These are phyloP conservation scores for Rhynchotus rufescens DNA, from an alignment of 2,797 vertebrate genomes.

Conservation along the genomic window DNA sequence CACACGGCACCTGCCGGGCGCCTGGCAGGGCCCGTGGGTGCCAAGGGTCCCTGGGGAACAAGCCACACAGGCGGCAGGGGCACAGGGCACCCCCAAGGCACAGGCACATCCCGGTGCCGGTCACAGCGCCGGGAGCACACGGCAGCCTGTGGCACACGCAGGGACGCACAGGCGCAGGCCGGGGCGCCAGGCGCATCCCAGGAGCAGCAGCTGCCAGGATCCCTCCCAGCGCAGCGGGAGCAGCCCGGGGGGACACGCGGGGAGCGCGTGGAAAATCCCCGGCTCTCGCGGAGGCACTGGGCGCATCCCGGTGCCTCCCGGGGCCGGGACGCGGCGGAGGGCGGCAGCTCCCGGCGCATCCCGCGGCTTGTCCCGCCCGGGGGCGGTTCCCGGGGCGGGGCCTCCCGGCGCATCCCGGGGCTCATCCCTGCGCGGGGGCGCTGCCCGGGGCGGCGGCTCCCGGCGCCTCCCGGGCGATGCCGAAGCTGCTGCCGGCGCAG, in stretches of 20 bases:
- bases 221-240: background rate
- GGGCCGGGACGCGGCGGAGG: no score
- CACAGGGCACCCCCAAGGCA: background rate
- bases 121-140: no score
- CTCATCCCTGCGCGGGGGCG: background rate
- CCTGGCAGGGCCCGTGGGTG: background rate
- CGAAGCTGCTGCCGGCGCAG: conserved; percentile 89
- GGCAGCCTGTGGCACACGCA: no score
- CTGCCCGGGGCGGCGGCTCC: background rate
- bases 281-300: no score
- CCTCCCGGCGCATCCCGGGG: no score
- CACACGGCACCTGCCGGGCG: rapidly evolving
- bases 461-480: conserved; percentile 66
- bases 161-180: no score
- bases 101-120: no score
- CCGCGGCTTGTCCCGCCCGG: no score
- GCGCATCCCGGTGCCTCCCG: no score
- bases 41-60: no score
- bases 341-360: no score
- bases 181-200: background rate
- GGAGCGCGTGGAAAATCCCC: rapidly evolving
- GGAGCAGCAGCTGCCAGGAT: no score
- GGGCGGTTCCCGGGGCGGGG: background rate
- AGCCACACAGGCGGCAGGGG: background rate
- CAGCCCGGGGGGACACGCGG: background rate